Evolutionary conservation across 1,140 invertebrate species (phyloP), one percentile per base, ranked within the genome.

Genomic region (Trachymyrmex septentrionalis): DNA sequence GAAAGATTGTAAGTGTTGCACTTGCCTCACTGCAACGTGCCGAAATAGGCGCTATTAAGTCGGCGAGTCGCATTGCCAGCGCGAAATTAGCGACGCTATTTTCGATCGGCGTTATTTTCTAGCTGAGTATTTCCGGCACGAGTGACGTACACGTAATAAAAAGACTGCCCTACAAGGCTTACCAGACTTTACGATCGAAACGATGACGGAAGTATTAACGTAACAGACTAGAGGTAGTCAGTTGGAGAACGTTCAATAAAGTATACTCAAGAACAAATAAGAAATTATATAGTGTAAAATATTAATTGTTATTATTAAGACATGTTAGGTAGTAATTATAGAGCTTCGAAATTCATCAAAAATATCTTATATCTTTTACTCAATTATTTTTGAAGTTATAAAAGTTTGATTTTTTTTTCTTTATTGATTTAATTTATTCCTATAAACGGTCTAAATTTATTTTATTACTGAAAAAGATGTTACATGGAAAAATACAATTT

Each of bases 1-100:
- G 69, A 84, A 84, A 84, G 80, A 84, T 48, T 19, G 55, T 67
- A 82, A 21, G n/a, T 21, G 10, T 34, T 81, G 80, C 67, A 48
- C 24, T 30, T 21, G 55, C 24, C 34, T 30, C 34, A 53, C 12
- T 50, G 77, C 14, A 57, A n/a, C 61, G 21, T 34, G 55, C 21
- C 55, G 38, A 34, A 61, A 61, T 16, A 0, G 24, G 14, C 34
- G n/a, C 14, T 73, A 61, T 73, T 59, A 27, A 73, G 9, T 21
- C 30, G 38, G 9, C 55, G 27, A 73, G 38, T 48, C 66, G 53
- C 53, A 38, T 55, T 16, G 16, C 30, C 55, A 9, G 4, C 30
- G 16, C 78, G 64, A 55, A 57, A 71, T 81, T 71, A 81, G 34
- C 78, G 3, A n/a, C 12, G 67, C 64, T 81, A 81, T 71, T 71